These are phyloP conservation scores for Sepioteuthis lessoniana DNA, from an alignment of 2,888 invertebrate genomes.

Conservation along the genomic window DNA sequence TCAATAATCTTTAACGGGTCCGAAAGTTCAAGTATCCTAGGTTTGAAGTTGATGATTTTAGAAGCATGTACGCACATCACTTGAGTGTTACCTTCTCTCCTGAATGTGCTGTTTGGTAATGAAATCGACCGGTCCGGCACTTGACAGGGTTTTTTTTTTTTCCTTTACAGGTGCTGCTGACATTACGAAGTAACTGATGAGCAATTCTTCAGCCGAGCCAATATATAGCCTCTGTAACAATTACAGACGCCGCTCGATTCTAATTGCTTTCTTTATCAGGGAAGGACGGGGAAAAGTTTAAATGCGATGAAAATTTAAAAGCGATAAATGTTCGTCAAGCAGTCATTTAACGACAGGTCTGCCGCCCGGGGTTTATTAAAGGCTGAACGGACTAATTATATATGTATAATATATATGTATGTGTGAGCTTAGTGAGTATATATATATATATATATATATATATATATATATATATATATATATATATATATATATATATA, in stretches of 20 bases:
- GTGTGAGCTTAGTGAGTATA: neutral
- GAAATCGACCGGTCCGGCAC: neutral
- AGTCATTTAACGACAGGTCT: slow-evolving; percentile 23
- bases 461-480: no score
- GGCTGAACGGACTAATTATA: neutral
- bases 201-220: neutral
- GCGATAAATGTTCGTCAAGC: slow-evolving; percentile 33
- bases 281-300: neutral
- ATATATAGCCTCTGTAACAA: neutral
- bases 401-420: neutral
- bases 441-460: neutral
- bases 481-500: no score
- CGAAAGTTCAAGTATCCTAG: no score
- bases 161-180: neutral
- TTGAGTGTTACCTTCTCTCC: no score
- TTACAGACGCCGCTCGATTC: neutral
- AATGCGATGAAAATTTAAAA: neutral
- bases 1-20: no score
- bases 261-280: neutral
- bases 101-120: neutral
- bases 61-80: no score
- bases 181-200: neutral
- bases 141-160: no score
- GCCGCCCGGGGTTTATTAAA: neutral
- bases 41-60: no score